phyloP scores from a whole-genome alignment of 2,888 invertebrate species.

The Bombylius discolor region DNA sequence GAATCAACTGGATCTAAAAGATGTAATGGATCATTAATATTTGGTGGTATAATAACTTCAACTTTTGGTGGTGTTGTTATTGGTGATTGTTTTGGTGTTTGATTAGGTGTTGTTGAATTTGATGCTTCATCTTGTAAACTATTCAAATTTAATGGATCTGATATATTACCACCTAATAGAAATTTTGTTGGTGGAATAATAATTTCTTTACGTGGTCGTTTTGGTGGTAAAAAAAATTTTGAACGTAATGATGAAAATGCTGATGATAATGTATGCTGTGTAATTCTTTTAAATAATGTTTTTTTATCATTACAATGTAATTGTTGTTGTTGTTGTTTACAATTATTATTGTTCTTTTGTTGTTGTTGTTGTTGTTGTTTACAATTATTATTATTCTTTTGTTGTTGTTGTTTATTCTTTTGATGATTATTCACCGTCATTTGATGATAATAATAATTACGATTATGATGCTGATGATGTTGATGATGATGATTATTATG shows the following conservation, averaged over 20 bases:
- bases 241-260: conserved; percentile 29
- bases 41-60: conserved; percentile 84
- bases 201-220: conserved; percentile 58
- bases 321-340: conserved; percentile 22
- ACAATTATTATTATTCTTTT: conserved; percentile 15
- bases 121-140: conserved; percentile 74
- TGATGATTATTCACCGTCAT: neutral
- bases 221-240: conserved; percentile 62
- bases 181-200: conserved; percentile 87
- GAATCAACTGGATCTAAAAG: conserved; percentile 67
- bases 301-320: conserved; percentile 6
- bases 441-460: no score
- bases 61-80: conserved; percentile 49
- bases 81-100: conserved; percentile 60
- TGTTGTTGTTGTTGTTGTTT: conserved; percentile 1
- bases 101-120: conserved; percentile 64
- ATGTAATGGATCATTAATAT: conserved; percentile 84
- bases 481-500: neutral
- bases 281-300: neutral
- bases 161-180: conserved; percentile 85
- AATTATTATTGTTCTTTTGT: conserved; percentile 25
- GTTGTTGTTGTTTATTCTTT: conserved; percentile 12
- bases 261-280: conserved; percentile 5
- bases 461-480: neutral
- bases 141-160: conserved; percentile 86